A percentile compares a stretch with the other conserved stretches of the same genome.
phyloP scores from a whole-genome alignment of 2,888 invertebrate species.

The Caenorhabditis auriculariae region DNA sequence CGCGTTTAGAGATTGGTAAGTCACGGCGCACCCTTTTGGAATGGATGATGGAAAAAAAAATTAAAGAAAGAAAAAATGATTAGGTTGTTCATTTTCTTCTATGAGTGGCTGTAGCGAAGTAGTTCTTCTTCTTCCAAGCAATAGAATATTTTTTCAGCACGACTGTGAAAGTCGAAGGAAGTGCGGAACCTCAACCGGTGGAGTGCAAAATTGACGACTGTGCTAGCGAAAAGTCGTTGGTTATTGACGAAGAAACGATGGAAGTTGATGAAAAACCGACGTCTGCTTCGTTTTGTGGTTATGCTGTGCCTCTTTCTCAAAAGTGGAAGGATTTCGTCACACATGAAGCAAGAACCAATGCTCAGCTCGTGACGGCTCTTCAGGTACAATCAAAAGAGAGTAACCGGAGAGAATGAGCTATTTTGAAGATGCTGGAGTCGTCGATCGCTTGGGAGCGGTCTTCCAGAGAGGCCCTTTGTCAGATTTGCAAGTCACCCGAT shows the following conservation, averaged over 20 bases:
- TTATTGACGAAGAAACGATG: conserved; percentile 14
- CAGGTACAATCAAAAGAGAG: conserved; percentile 11
- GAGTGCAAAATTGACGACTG: conserved; percentile 7
- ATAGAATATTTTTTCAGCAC: too few species aligned
- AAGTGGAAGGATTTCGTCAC: conserved; percentile 84
- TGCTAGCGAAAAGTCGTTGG: neutral
- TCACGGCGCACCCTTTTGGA: too few species aligned
- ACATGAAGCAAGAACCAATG: conserved; percentile 79
- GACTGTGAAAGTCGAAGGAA: conserved; percentile 8
- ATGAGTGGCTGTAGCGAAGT: too few species aligned
- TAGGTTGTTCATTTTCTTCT: too few species aligned
- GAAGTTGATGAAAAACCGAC: conserved; percentile 11
- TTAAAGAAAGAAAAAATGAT: too few species aligned
- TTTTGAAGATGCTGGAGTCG: conserved; percentile 81
- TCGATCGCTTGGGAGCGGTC: conserved; percentile 97
- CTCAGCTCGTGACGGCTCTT: conserved; percentile 82
- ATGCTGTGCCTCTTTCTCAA: conserved; percentile 29
- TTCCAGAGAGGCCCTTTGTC: conserved; percentile 87
- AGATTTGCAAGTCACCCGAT: conserved; percentile 93
- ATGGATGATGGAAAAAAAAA: too few species aligned
- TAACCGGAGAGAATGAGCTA: neutral
- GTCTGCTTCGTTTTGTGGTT: too few species aligned
- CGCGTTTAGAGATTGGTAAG: too few species aligned
- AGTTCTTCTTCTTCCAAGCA: too few species aligned
- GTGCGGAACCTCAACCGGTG: conserved; percentile 1